These are phyloP conservation scores for Eutolmus rufibarbis DNA, from an alignment of 2,888 invertebrate genomes.

Conservation along the genomic window DNA sequence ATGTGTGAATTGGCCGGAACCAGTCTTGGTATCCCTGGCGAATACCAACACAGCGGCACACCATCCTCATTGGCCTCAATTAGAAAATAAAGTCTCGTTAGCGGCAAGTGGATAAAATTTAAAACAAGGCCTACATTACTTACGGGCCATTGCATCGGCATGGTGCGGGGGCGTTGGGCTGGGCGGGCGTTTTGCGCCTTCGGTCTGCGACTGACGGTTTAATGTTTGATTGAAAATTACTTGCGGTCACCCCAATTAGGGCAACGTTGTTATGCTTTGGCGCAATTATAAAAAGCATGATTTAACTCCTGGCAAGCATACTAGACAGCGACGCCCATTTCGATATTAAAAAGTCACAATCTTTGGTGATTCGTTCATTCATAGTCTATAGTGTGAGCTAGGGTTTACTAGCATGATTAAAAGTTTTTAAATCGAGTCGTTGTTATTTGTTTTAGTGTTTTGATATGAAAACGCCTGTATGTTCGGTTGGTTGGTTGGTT, in stretches of 20 bases:
- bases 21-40: neutral
- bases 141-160: slow-evolving; percentile 5
- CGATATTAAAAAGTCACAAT: neutral
- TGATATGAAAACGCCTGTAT: too few species aligned
- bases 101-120: slow-evolving; percentile 33
- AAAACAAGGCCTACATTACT: slow-evolving; percentile 35
- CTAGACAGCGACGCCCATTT: neutral
- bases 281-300: neutral
- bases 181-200: neutral
- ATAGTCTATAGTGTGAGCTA: too few species aligned
- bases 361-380: neutral
- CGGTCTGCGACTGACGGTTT: slow-evolving; percentile 4
- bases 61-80: slow-evolving; percentile 29
- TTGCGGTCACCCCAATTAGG: slow-evolving; percentile 4
- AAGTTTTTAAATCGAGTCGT: too few species aligned
- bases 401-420: too few species aligned
- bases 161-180: neutral
- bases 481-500: too few species aligned
- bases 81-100: slow-evolving; percentile 38
- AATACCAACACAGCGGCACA: neutral
- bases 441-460: too few species aligned
- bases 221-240: slow-evolving; percentile 14
- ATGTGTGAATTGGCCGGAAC: slow-evolving; percentile 13
- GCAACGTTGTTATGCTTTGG: neutral
- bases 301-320: neutral